Conservation (phyloP, 2,888 invertebrate species). For the Tenthredo livida region DNA sequence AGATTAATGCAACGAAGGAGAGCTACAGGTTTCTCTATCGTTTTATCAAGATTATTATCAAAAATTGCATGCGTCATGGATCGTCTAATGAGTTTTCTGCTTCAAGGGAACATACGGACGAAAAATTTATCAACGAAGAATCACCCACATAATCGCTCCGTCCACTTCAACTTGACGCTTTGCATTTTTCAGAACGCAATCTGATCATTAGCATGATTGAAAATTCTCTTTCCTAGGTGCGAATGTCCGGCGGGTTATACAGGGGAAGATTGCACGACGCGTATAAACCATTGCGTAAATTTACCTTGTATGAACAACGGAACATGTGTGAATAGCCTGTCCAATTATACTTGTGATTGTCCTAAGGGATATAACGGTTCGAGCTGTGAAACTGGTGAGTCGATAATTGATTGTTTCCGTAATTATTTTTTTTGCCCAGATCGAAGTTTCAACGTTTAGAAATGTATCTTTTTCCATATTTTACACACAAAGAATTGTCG, state of each 20-base stretch:
- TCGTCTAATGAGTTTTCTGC: background rate
- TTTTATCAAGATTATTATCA: background rate
- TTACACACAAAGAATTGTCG: conserved; percentile 71
- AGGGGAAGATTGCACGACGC: conserved; percentile 79
- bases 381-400: conserved; percentile 79
- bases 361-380: conserved; percentile 78
- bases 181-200: background rate
- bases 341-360: conserved; percentile 79
- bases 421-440: background rate
- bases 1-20: conserved; percentile 74
- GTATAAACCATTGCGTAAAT: conserved; percentile 76
- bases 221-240: conserved; percentile 76
- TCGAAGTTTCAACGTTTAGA: background rate
- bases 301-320: conserved; percentile 77
- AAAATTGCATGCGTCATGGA: background rate
- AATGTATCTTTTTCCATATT: background rate
- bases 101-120: too few species aligned
- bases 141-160: too few species aligned
- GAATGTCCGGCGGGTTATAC: conserved; percentile 80
- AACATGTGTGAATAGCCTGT: conserved; percentile 75
- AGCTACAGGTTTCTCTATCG: conserved; percentile 75
- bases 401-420: background rate
- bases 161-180: background rate
- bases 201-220: background rate
- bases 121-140: background rate